Evolutionary conservation across 2,888 invertebrate species (phyloP).

Genomic region (Cheilosia grossa): DNA sequence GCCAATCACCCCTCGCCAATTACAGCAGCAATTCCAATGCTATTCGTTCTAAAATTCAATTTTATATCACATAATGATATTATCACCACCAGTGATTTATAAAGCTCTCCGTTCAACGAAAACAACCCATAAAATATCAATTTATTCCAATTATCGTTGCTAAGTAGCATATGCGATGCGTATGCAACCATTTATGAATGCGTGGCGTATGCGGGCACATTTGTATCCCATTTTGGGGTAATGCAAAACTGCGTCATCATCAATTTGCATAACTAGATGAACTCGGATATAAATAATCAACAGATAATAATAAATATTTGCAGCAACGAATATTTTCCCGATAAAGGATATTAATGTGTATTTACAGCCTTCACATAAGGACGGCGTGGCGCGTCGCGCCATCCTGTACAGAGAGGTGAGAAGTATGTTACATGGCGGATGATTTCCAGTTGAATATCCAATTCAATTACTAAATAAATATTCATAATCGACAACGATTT

Average conservation of each 20-base stretch:
- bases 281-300: constrained; percentile 74
- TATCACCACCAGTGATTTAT: constrained; percentile 69
- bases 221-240: constrained; percentile 18
- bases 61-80: constrained; percentile 72
- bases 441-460: constrained; percentile 66
- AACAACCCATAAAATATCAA: constrained; percentile 68
- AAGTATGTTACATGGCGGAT: constrained; percentile 29
- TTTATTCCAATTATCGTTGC: constrained; percentile 72
- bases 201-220: neutral
- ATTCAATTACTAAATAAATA: constrained; percentile 72
- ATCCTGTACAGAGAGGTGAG: neutral
- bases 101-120: constrained; percentile 25
- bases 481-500: constrained; percentile 53
- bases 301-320: constrained; percentile 74
- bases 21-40: constrained; percentile 47
- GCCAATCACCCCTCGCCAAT: constrained; percentile 55
- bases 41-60: constrained; percentile 73
- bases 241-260: constrained; percentile 55
- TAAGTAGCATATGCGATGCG: constrained; percentile 56
- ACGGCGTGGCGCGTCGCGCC: neutral
- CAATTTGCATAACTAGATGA: constrained; percentile 75
- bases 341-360: constrained; percentile 71
- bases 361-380: constrained; percentile 36
- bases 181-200: neutral
- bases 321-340: constrained; percentile 60